Conservation (phyloP, 1,140 invertebrate genomes). For the Heliconius hewitsoni region DNA sequence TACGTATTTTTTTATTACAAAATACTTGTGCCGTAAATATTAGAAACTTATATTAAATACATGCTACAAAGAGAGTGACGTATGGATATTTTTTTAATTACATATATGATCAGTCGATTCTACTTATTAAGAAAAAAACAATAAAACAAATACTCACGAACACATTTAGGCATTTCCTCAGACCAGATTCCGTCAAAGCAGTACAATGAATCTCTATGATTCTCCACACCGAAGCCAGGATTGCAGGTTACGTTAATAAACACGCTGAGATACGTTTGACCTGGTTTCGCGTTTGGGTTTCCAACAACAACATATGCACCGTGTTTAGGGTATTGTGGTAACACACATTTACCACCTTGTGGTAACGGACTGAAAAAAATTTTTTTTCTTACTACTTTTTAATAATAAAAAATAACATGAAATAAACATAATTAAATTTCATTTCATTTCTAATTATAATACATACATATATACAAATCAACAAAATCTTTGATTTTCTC, state of each 20-base stretch:
- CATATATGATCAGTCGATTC: no score
- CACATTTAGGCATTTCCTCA: conserved; percentile 43
- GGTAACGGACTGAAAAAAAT: conserved; percentile 26
- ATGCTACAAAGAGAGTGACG: no score
- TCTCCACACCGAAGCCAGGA: conserved; percentile 38
- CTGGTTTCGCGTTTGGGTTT: conserved; percentile 36
- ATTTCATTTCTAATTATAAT: no score
- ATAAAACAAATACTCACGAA: conserved; percentile 48
- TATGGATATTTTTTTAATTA: no score
- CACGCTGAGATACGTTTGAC: conserved; percentile 32
- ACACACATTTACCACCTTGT: conserved; percentile 41
- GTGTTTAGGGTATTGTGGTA: conserved; percentile 49
- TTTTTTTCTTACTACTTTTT: no score
- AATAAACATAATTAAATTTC: no score
- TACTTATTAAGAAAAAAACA: background rate
- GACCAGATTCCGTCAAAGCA: conserved; percentile 50
- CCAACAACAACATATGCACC: conserved; percentile 45
- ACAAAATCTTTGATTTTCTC: no score
- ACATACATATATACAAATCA: no score
- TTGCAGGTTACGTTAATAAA: conserved; percentile 48
- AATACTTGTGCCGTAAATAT: no score
- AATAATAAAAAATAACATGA: no score
- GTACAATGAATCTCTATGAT: conserved; percentile 21
- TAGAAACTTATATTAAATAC: no score
- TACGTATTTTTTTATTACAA: no score